Base-by-base conservation (phyloP, 2,113 vertebrate species). In the Prochilodus magdalenae region DNA sequence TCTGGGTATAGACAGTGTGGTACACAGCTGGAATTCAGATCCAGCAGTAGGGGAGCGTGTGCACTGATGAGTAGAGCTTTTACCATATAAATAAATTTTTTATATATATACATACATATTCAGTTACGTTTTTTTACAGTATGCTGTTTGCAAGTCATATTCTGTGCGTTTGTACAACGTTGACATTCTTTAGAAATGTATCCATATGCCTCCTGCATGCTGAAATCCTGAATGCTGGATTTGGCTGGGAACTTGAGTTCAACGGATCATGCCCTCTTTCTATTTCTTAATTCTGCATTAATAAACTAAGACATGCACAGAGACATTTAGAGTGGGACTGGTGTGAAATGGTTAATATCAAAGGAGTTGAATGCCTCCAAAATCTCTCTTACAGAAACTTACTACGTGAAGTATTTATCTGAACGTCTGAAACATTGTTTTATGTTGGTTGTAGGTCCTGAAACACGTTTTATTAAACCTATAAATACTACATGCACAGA, bases 191-290 rank as follows among this genome's bases (percentile, higher is more conserved):
- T 53, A 69, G 27, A 49, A 24, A 74, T 57, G 71, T 87, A 79
- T 66, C 81, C 24, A 72, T 82, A 74, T 53, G 55, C 77, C 81
- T 69, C 57, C 73, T 72, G 66, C 74, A 76, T 80, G 82, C 79
- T 72, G 78, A 78, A 77, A 84, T 90, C 84, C 88, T 81, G 44
- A 87, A 91, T 92, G 90, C 92, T 93, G 92, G 89, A 92, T 91
- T 89, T 80, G 79, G 79, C 87, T 73, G 30, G 70, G 30, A 77
- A 73, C 51, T 16, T 57, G 44, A 76, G 47, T 66, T 36, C 51
- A 72, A 27, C n/a, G 30, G 53, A 71, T 1, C 14, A 65, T n/a
- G 24, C 29, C 15, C 66, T 83, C 71, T 51, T 63, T 36, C 11
- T 44, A 8, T 44, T 44, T 44, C 11, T 7, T 7, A 4, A 36